Conservation (phyloP, 2,113 vertebrate genomes). For the Eulemur rufifrons region DNA sequence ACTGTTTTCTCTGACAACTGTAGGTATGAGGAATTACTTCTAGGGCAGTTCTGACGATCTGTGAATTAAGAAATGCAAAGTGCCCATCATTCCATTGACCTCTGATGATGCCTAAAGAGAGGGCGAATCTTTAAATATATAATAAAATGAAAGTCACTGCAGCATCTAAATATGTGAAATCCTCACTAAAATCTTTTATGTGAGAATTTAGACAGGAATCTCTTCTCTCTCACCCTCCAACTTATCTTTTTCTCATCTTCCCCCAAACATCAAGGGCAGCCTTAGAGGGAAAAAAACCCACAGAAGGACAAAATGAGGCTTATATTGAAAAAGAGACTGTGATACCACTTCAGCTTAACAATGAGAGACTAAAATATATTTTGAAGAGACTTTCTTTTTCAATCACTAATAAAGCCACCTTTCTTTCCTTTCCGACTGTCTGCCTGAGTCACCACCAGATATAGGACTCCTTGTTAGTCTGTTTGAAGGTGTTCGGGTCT, state of each 20-base stretch:
- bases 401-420: not conserved
- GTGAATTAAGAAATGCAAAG: not conserved
- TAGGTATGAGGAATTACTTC: not conserved
- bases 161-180: not conserved
- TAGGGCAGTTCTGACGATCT: not conserved
- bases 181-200: not conserved
- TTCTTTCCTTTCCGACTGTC: not conserved
- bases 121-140: not conserved
- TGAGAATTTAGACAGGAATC: not conserved
- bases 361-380: not conserved
- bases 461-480: not conserved
- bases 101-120: not conserved
- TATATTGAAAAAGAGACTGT: not conserved
- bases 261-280: not conserved
- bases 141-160: not conserved
- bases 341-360: not conserved
- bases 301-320: not conserved
- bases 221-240: not conserved
- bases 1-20: not conserved
- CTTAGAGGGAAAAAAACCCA: not conserved
- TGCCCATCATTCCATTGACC: not conserved
- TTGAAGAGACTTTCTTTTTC: not conserved
- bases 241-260: not conserved
- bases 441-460: not conserved
- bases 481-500: not conserved